Percentiles rank a stretch among this genome's conserved stretches.
These are phyloP conservation scores for Dendroctonus ponderosae DNA, from an alignment of 1,140 invertebrate species.

Conservation along the genomic window DNA sequence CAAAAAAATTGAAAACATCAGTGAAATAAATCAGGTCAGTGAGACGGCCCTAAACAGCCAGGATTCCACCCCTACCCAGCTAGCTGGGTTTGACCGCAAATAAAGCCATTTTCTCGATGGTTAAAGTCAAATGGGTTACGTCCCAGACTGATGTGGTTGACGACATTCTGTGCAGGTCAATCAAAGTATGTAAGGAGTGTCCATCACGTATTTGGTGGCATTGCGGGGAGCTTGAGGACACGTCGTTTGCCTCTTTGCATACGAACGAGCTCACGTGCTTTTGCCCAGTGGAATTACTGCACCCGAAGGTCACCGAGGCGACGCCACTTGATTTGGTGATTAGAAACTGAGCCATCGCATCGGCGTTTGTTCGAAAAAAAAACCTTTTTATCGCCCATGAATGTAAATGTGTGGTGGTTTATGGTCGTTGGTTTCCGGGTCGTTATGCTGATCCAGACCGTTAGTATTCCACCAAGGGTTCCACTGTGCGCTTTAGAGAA, in stretches of 20 bases:
- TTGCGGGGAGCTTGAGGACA: slow-evolving; percentile 48
- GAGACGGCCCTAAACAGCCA: no score
- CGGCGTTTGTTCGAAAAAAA: slow-evolving; percentile 22
- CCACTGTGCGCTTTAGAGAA: no score
- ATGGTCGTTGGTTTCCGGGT: slow-evolving; percentile 11
- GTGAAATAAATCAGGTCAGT: no score
- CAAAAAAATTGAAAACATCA: no score
- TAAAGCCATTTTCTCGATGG: no score
- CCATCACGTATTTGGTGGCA: slow-evolving; percentile 51
- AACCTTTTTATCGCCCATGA: slow-evolving; percentile 9
- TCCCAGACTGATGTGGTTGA: no score
- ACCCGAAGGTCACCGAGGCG: slow-evolving; percentile 41
- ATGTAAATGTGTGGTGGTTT: slow-evolving; percentile 19
- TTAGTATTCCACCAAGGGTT: slow-evolving; percentile 5
- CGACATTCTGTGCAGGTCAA: slow-evolving; percentile 41
- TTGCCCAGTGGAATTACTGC: slow-evolving; percentile 40
- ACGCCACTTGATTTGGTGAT: slow-evolving; percentile 25
- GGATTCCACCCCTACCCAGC: no score
- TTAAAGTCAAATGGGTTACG: no score
- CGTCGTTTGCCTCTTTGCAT: slow-evolving; percentile 41
- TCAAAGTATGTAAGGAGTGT: slow-evolving; percentile 47
- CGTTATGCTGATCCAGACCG: not conserved
- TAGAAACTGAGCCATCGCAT: slow-evolving; percentile 22
- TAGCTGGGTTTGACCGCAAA: no score
- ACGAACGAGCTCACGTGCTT: slow-evolving; percentile 43